A percentile compares a stretch with the other conserved stretches of the same genome.
Conservation (phyloP, 2,797 vertebrate species). For the Myotis findleyi region DNA sequence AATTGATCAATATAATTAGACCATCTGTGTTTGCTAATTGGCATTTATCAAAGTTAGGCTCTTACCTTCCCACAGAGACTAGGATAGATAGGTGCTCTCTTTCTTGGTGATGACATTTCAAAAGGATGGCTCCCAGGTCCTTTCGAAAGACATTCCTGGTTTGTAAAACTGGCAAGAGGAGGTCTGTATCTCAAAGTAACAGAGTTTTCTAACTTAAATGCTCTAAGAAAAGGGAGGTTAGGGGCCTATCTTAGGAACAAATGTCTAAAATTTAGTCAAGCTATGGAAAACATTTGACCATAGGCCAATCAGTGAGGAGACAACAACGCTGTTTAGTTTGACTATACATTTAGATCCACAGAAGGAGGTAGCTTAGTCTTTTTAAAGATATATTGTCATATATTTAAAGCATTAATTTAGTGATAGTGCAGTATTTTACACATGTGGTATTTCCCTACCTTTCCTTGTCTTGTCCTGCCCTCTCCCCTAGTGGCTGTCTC, state of each 20-base stretch:
- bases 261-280: neutral
- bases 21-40: neutral
- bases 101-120: neutral
- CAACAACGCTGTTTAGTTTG: neutral
- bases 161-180: neutral
- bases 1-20: neutral
- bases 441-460: neutral
- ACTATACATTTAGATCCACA: neutral
- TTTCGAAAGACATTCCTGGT: neutral
- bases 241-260: neutral
- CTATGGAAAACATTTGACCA: neutral
- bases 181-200: neutral
- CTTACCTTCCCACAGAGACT: neutral
- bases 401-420: neutral
- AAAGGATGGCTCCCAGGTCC: neutral
- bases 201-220: conserved; percentile 41
- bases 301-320: neutral
- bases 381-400: neutral
- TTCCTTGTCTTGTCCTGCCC: neutral
- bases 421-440: neutral
- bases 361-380: neutral
- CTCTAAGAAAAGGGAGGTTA: neutral
- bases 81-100: neutral
- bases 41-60: neutral
- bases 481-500: neutral